Evolutionary conservation across 1,140 invertebrate species (phyloP).

Genomic region (Aphaenogaster ashmeadi): DNA sequence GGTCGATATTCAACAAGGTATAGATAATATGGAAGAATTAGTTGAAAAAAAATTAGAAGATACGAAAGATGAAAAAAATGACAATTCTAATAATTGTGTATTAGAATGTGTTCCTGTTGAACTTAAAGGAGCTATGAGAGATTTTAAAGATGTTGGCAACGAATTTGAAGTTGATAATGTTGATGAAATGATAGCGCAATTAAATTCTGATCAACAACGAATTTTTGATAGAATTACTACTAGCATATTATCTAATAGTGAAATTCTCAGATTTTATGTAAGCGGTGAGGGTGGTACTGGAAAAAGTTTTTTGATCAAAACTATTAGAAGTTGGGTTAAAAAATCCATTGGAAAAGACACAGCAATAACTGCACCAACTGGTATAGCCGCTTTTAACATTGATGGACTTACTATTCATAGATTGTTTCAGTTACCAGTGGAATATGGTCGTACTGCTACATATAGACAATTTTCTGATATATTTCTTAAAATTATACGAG

Average conservation of each 20-base stretch:
- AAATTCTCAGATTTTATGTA: conserved; percentile 5
- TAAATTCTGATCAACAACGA: conserved; percentile 71
- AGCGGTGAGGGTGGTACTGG: too few species aligned
- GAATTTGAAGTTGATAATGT: conserved; percentile 55
- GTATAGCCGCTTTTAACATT: conserved; percentile 68
- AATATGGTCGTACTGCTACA: conserved; percentile 61
- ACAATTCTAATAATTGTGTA: conserved; percentile 35
- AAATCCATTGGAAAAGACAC: conserved; percentile 68
- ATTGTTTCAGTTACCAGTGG: conserved; percentile 48
- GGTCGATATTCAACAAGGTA: conserved; percentile 50
- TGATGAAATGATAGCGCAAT: conserved; percentile 51
- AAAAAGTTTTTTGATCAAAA: too few species aligned
- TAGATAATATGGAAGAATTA: conserved; percentile 61
- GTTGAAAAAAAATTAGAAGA: conserved; percentile 58
- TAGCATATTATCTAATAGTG: conserved; percentile 24
- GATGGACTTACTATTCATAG: too few species aligned
- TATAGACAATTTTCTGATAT: conserved; percentile 68
- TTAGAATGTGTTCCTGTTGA: conserved; percentile 63
- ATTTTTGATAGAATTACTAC: conserved; percentile 67
- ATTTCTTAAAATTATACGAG: conserved; percentile 66
- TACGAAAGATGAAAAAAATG: conserved; percentile 32
- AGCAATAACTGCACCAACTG: conserved; percentile 75
- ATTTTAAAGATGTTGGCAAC: conserved; percentile 64
- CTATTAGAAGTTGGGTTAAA: conserved; percentile 58
- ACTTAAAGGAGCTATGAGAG: conserved; percentile 63